Conservation (phyloP, 2,113 vertebrate species). For the Malurus elegans region DNA sequence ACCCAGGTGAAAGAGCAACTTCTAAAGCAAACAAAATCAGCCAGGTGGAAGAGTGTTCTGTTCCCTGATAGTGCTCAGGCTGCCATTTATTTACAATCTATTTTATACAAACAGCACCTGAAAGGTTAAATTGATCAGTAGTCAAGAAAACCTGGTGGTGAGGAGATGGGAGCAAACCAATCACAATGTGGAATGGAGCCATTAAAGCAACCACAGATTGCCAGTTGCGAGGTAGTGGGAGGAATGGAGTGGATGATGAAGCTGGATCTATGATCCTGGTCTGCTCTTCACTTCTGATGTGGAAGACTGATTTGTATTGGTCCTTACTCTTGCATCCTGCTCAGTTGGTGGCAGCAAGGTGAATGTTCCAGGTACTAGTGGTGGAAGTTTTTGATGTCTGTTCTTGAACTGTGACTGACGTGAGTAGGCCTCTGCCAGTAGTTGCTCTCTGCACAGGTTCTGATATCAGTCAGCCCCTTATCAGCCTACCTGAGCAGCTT, state of each 20-base stretch:
- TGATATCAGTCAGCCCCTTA: neutral
- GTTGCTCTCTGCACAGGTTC: neutral
- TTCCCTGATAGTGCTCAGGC: neutral
- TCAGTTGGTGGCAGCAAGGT: neutral
- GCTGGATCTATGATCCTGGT: neutral
- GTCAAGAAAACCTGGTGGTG: constrained; percentile 6
- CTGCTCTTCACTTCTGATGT: neutral
- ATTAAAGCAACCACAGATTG: neutral
- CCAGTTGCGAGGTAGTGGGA: neutral
- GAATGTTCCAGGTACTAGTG: neutral
- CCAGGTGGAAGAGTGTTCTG: constrained; percentile 7
- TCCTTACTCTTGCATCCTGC: neutral
- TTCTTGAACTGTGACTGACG: neutral
- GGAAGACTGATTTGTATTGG: neutral
- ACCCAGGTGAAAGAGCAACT: constrained; percentile 66
- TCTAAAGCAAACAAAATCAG: constrained; percentile 18
- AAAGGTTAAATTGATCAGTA: constrained; percentile 44
- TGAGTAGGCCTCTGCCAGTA: neutral
- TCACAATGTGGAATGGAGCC: neutral
- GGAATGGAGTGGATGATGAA: neutral
- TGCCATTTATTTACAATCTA: constrained; percentile 7
- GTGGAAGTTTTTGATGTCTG: neutral
- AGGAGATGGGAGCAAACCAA: constrained; percentile 12
- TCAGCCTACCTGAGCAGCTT: neutral
- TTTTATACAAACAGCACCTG: neutral